phyloP scores from a whole-genome alignment of 2,113 vertebrate genomes.

The Corydoras maculifer region DNA sequence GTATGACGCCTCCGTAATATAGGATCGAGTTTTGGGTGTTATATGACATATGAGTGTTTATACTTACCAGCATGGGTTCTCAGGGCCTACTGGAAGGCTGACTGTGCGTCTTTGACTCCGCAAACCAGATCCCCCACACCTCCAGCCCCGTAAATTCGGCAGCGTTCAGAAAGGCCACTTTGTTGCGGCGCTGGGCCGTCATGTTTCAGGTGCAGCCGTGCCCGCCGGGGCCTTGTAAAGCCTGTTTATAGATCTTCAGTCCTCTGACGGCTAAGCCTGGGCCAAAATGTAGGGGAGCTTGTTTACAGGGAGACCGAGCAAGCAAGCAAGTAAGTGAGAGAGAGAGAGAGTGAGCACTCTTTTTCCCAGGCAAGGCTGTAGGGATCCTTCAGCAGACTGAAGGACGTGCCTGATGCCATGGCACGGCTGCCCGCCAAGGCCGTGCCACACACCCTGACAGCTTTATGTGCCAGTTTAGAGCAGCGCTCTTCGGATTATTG shows the following conservation, averaged over 20 bases:
- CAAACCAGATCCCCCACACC: conserved; percentile 39
- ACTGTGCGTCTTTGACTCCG: conserved; percentile 29
- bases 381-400: conserved; percentile 24
- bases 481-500: conserved; percentile 28
- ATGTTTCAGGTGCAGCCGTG: conserved; percentile 33
- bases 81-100: conserved; percentile 16
- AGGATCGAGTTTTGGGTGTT: conserved; percentile 10
- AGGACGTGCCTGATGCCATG: conserved; percentile 25
- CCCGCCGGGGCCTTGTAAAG: conserved; percentile 42
- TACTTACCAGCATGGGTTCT: conserved; percentile 18
- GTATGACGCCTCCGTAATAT: conserved; percentile 28
- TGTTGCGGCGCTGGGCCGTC: conserved; percentile 31
- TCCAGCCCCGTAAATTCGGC: conserved; percentile 33
- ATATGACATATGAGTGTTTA: conserved; percentile 23
- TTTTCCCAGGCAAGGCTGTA: conserved; percentile 26
- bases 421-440: conserved; percentile 31
- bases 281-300: conserved; percentile 35
- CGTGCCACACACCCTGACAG: conserved; percentile 39
- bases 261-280: conserved; percentile 24
- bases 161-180: conserved; percentile 39
- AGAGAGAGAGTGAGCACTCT: neutral
- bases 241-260: conserved; percentile 47
- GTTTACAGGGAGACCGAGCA: conserved; percentile 40
- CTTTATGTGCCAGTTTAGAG: conserved; percentile 39
- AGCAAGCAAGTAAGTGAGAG: neutral